Percentiles rank a stretch among this genome's conserved stretches.
Evolutionary conservation across 1,140 invertebrate species (phyloP).

Genomic region (Drosophila grimshawi): DNA sequence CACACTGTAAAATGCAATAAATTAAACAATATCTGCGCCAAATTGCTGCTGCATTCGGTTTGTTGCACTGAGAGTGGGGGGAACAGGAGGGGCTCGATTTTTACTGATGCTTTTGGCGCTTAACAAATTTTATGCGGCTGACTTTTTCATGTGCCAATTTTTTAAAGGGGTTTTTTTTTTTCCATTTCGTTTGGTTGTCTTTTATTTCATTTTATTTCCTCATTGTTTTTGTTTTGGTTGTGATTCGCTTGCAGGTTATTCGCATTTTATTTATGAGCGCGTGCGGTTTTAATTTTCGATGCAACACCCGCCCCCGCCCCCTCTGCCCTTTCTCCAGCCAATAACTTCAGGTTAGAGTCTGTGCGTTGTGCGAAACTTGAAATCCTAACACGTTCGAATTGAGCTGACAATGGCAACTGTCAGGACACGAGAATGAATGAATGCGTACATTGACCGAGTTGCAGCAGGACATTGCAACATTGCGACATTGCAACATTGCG

Average conservation of each 20-base stretch:
- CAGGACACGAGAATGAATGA: slow-evolving; percentile 58
- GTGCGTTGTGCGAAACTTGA: slow-evolving; percentile 7
- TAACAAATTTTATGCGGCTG: slow-evolving; percentile 74
- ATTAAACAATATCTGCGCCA: slow-evolving; percentile 82
- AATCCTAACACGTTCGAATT: slow-evolving; percentile 60
- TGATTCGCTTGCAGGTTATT: slow-evolving; percentile 55
- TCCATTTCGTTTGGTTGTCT: slow-evolving; percentile 34
- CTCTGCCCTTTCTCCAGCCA: slow-evolving; percentile 12
- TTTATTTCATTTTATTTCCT: slow-evolving; percentile 10
- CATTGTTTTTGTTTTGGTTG: not conserved
- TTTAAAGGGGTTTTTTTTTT: slow-evolving; percentile 28
- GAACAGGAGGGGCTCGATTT: slow-evolving; percentile 29
- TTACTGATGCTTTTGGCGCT: slow-evolving; percentile 76
- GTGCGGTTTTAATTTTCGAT: slow-evolving; percentile 47
- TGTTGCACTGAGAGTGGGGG: slow-evolving; percentile 22
- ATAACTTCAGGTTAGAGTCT: slow-evolving; percentile 47
- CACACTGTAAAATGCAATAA: slow-evolving; percentile 80
- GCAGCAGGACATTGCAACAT: slow-evolving; percentile 34
- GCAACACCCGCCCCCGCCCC: not conserved
- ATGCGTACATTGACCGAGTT: slow-evolving; percentile 54
- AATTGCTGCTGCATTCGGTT: slow-evolving; percentile 78
- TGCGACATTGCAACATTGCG: slow-evolving; percentile 33
- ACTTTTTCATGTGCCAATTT: slow-evolving; percentile 46
- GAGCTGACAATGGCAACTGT: slow-evolving; percentile 49
- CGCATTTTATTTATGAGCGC: slow-evolving; percentile 49